phyloP scores from a whole-genome alignment of 2,888 invertebrate genomes.

The Spicauda simplicius region DNA sequence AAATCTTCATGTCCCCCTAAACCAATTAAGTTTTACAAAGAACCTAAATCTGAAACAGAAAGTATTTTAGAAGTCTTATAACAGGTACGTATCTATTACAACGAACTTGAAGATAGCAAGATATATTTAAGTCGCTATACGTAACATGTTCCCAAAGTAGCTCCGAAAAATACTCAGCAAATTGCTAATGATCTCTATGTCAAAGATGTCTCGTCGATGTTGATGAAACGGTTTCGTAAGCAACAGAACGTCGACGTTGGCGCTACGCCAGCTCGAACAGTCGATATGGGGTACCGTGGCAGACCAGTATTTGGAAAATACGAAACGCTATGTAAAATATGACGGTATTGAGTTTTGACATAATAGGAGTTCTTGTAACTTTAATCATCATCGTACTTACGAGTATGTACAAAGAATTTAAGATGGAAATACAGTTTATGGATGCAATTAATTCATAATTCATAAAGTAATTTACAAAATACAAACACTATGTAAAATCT shows the following conservation, averaged over 20 bases:
- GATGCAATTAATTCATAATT: no score
- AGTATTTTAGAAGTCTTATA: neutral
- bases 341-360: neutral
- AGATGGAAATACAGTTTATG: no score
- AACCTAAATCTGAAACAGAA: no score
- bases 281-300: constrained; percentile 16
- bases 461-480: no score
- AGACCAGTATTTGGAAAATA: neutral
- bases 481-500: neutral
- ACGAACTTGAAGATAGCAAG: no score
- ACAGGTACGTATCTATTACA: neutral
- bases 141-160: constrained; percentile 18
- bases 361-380: neutral
- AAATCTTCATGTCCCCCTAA: no score
- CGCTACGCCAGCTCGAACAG: constrained; percentile 58
- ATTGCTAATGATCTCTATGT: constrained; percentile 44
- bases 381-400: no score
- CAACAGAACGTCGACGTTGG: constrained; percentile 52
- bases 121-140: constrained; percentile 3
- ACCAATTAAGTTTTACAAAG: no score
- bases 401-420: no score
- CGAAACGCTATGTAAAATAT: neutral
- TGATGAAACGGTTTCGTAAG: constrained; percentile 60
- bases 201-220: constrained; percentile 52
- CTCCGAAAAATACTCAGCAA: constrained; percentile 37